A percentile compares a stretch with the other conserved stretches of the same genome.
These are phyloP conservation scores for Branchellion lobata DNA, from an alignment of 2,888 invertebrate genomes.

Conservation along the genomic window DNA sequence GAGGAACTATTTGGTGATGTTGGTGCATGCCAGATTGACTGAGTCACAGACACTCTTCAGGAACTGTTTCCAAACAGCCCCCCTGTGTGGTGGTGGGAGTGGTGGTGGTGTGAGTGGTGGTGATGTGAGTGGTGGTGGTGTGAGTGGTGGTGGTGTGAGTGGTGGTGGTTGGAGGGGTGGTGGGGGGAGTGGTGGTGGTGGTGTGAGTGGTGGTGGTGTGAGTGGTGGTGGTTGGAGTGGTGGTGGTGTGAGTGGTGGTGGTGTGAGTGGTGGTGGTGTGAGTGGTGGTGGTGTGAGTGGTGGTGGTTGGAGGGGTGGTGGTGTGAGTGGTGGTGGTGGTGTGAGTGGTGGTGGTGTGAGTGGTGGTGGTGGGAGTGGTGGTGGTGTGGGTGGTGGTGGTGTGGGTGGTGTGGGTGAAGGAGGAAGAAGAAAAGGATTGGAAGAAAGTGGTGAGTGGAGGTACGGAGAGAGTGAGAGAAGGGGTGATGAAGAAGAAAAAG, in stretches of 20 bases:
- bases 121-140: no score
- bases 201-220: no score
- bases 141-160: no score
- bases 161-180: no score
- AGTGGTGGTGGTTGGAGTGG: background rate
- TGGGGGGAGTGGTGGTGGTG: no score
- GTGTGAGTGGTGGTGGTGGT: background rate
- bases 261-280: background rate
- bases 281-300: background rate
- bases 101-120: no score
- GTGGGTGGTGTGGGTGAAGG: no score
- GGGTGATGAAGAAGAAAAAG: background rate
- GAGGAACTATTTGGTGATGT: constrained; percentile 10
- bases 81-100: background rate
- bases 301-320: background rate
- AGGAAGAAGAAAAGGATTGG: background rate
- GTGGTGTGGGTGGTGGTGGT: no score
- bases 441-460: background rate
- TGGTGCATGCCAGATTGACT: constrained; percentile 15
- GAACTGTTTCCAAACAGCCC: background rate
- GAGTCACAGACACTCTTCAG: constrained; percentile 4
- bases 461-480: constrained; percentile 10
- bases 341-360: background rate
- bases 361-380: no score
- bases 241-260: background rate